These are phyloP conservation scores for Myotis planiceps DNA, from an alignment of 2,797 vertebrate species.

Conservation along the genomic window DNA sequence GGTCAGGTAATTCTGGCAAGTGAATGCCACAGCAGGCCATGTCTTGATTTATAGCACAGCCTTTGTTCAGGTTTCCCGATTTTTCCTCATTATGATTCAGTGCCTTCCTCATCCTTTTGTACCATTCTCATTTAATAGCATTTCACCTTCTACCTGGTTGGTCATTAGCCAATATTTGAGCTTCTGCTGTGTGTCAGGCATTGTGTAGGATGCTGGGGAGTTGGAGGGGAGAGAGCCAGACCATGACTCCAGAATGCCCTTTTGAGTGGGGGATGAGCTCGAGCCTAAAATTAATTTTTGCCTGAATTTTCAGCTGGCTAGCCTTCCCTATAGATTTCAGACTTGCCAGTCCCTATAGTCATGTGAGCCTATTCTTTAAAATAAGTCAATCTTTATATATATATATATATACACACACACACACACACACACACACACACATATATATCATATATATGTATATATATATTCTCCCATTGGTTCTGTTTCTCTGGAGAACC, in stretches of 20 bases:
- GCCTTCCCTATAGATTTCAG: neutral
- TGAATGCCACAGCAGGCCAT: neutral
- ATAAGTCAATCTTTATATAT: neutral
- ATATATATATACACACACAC: too few species aligned
- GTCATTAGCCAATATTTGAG: neutral
- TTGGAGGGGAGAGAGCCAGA: neutral
- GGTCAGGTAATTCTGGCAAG: neutral
- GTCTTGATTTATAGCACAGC: neutral
- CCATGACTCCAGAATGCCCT: neutral
- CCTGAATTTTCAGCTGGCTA: slow-evolving; percentile 5
- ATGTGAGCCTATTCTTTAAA: neutral
- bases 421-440: neutral
- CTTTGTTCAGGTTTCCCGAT: neutral
- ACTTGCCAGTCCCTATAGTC: neutral
- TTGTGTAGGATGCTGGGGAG: neutral
- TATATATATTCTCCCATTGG: neutral
- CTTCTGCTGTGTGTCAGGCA: neutral
- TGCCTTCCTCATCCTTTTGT: neutral
- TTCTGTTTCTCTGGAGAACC: slow-evolving; percentile 23
- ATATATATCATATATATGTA: too few species aligned
- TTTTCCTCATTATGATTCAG: neutral
- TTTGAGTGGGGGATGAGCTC: neutral
- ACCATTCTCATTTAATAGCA: neutral
- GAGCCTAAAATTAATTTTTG: neutral
- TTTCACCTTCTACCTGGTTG: neutral